Conservation (phyloP, 2,888 invertebrate genomes). For the Drosophila tanythrix region DNA sequence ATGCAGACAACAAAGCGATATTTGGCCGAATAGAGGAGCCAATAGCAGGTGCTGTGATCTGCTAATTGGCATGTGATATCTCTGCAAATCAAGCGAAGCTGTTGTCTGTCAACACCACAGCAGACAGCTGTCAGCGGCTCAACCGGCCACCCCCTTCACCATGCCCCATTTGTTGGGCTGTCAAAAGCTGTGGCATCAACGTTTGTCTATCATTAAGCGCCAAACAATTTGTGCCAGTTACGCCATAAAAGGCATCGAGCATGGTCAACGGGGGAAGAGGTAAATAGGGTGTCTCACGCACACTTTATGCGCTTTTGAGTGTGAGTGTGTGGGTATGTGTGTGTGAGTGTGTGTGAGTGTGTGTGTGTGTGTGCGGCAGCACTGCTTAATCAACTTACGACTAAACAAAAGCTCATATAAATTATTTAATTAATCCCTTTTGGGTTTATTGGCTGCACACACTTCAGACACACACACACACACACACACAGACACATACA, state of each 20-base stretch:
- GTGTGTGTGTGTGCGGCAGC: conserved; percentile 21
- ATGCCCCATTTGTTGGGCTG: conserved; percentile 19
- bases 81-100: conserved; percentile 35
- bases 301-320: conserved; percentile 68
- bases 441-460: conserved; percentile 68
- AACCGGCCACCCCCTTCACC: not conserved
- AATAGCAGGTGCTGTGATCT: conserved; percentile 44
- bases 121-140: conserved; percentile 28
- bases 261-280: not conserved
- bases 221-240: conserved; percentile 56
- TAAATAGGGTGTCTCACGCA: conserved; percentile 51
- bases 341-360: conserved; percentile 2
- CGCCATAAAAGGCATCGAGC: conserved; percentile 47
- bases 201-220: conserved; percentile 68
- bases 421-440: conserved; percentile 77
- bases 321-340: conserved; percentile 6
- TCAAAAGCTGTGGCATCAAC: conserved; percentile 51
- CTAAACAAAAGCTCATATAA: conserved; percentile 75
- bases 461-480: conserved; percentile 21
- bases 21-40: conserved; percentile 37
- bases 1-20: conserved; percentile 19
- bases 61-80: conserved; percentile 64
- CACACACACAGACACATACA: conserved; percentile 8
- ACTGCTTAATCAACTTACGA: conserved; percentile 74
- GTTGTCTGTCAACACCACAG: conserved; percentile 8